Base-by-base conservation (phyloP, 2,113 vertebrate species). In the Lepus americanus region DNA sequence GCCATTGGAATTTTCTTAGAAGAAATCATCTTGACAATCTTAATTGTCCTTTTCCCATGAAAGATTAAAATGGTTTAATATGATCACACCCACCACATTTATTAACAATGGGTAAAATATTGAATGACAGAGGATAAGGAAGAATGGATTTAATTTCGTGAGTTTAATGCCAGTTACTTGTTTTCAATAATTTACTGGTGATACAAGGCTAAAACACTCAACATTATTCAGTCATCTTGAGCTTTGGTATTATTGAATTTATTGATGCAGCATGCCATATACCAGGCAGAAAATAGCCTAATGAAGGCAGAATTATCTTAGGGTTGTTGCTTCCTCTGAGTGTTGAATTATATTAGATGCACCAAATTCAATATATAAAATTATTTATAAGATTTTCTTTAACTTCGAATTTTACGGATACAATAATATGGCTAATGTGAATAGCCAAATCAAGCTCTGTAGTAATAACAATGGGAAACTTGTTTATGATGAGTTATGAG, bases 191-290 rank as follows among this genome's bases (percentile, higher is more conserved):
- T 31, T 84, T 69, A 19, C 51, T 39, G 39, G 31, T 63, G 63
- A 84, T 51, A 78, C 19, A 78, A 89, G 33, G 73, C 73, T 70
- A 85, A 78, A 94, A n/a, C 19, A 85, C 80, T 85, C 51, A 79
- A 20, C 85, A 79, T 79, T 53, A 53, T 72, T 64, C 53, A 63
- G 80, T 64, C 39, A 25, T 29, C 19, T 8, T 63, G 63, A 90
- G 72, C 36, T 79, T 79, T 17, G 33, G 72, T 84, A 72, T 85
- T 64, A 72, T 53, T 85, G 64, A 72, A 84, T 64, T 72, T 78
- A 64, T 85, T 90, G 80, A 90, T 23, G 20, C 17, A 33, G n/a
- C 22, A 36, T 20, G 31, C 53, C 70, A 31, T 53, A 85, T 25
- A 90, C 53, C 72, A 39, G 31, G 70, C 77, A 63, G 3, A 64